Base-by-base conservation (phyloP, 2,888 invertebrate species). In the Rhogogaster chlorosoma region DNA sequence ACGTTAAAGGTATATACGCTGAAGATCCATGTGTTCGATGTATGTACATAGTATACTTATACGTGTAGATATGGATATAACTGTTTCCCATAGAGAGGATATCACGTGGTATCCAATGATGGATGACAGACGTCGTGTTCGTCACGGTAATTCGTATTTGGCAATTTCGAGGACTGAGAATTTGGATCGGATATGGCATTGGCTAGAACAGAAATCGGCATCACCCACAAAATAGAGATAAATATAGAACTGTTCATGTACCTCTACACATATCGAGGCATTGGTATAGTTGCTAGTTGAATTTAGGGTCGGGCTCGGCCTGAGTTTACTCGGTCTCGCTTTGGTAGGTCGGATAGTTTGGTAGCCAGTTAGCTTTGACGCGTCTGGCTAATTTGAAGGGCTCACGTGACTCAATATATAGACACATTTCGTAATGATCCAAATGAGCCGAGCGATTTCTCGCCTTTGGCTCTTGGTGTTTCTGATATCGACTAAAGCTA, bases 1-100 rank as follows among this genome's bases (percentile, higher is more conserved):
- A 88, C 85, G 86, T 64, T 83, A 87, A 38, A 73, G n/a, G 42
- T 26, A 49, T 29, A 49, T 49, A n/a, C 9, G 49, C 77, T 77
- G 32, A 18, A 53, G 45, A 42, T 26, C 75, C 29, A 26, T 61
- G 12, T 12, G 61, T 12, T 26, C 9, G 26, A 61, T 71, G 3
- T 71, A 18, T n/a, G n/a, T 49, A 18, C 38, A 71, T 0, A 5
- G 12, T 45, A 15, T 45, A n/a, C 38, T 4, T 73, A 45, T n/a
- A 53, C 61, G 26, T 61, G 9, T 10, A 61, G 22, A 53, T 29
- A 32, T 77, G 53, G 29, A 77, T 29, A 53, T 32, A 38, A 49
- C 38, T n/a, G 9, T 1, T 38, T 73, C 38, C 9, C 71, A 77
- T 53, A 53, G 32, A 32, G 29, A 53, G 67, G 42, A 29, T 49